These are phyloP conservation scores for Brachystomella parvula DNA, from an alignment of 1,140 invertebrate genomes.

Conservation along the genomic window DNA sequence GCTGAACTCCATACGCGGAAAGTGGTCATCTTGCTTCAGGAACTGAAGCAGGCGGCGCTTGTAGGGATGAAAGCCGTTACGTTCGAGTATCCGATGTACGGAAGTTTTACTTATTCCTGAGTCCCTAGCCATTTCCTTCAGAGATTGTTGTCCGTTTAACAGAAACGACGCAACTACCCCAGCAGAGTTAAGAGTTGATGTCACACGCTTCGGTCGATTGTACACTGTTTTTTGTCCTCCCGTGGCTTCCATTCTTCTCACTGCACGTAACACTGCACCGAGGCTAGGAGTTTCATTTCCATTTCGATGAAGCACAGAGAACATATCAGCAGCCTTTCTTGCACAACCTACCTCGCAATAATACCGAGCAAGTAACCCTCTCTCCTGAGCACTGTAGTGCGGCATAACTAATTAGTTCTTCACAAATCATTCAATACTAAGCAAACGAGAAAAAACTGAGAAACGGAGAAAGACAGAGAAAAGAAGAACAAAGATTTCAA, in stretches of 20 bases:
- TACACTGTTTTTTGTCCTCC: neutral
- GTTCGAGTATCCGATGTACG: neutral
- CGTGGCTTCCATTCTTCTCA: neutral
- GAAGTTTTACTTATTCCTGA: neutral
- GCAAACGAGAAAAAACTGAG: too few relatives aligned
- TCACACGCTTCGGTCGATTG: neutral
- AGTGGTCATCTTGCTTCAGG: neutral
- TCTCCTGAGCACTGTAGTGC: neutral
- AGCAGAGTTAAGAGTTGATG: neutral
- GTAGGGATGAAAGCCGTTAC: conserved; percentile 9
- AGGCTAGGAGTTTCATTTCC: neutral
- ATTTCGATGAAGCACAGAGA: neutral
- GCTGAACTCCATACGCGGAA: neutral
- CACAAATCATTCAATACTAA: neutral
- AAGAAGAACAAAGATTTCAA: neutral
- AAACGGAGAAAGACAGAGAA: neutral
- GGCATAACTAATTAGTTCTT: neutral
- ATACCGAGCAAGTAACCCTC: neutral
- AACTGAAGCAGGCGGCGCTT: neutral
- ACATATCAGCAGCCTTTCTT: neutral
- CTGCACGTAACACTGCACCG: neutral
- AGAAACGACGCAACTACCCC: neutral
- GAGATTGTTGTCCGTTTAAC: neutral
- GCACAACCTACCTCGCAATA: neutral
- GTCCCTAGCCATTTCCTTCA: neutral